Conservation (phyloP, 2,113 vertebrate species). For the Setophaga kirtlandii region DNA sequence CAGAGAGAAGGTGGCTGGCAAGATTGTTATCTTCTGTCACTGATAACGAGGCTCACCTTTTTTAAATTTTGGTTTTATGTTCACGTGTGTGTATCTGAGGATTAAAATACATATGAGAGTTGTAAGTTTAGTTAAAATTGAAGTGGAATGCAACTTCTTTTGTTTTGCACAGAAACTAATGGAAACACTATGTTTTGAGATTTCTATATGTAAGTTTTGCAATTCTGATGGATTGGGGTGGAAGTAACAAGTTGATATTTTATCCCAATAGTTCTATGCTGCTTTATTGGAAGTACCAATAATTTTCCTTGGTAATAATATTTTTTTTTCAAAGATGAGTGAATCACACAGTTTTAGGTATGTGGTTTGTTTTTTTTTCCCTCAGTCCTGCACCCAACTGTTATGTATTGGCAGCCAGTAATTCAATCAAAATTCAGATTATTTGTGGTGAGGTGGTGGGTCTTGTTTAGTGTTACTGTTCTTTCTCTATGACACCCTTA, state of each 20-base stretch:
- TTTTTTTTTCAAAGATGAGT: not conserved
- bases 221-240: not conserved
- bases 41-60: not conserved
- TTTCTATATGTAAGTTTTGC: not conserved
- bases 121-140: not conserved
- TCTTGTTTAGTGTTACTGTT: not conserved
- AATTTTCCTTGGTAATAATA: not conserved
- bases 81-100: not conserved
- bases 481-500: not conserved
- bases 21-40: not conserved
- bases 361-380: fast-evolving
- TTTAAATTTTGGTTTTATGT: not conserved
- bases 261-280: not conserved
- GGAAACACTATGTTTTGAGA: not conserved
- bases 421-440: not conserved
- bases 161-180: not conserved
- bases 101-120: not conserved
- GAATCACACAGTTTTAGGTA: not conserved
- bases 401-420: not conserved
- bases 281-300: not conserved
- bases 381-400: not conserved
- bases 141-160: not conserved
- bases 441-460: not conserved
- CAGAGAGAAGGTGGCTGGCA: not conserved
- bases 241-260: not conserved